phyloP scores from a whole-genome alignment of 1,140 invertebrate genomes.

The Drosophila setifemur region DNA sequence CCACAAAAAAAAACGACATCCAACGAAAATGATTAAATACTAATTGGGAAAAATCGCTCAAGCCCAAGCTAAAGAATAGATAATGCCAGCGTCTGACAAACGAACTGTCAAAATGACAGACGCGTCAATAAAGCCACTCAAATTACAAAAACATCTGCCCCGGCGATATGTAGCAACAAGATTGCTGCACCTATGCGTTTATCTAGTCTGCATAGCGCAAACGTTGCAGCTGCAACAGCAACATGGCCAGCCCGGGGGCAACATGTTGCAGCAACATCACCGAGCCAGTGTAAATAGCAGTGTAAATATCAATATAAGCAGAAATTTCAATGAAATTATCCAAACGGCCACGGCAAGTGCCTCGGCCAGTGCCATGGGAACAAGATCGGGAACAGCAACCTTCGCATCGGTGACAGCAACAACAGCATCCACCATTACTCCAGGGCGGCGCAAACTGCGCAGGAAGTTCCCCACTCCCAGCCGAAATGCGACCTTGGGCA shows the following conservation, averaged over 20 bases:
- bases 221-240: slow-evolving; percentile 55
- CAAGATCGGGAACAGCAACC: slow-evolving; percentile 20
- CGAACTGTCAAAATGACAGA: slow-evolving; percentile 79
- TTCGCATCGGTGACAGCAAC: slow-evolving; percentile 27
- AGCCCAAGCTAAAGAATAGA: slow-evolving; percentile 10
- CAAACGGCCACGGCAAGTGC: slow-evolving; percentile 60
- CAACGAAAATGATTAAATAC: slow-evolving; percentile 40
- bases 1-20: not conserved
- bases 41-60: slow-evolving; percentile 37
- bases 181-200: slow-evolving; percentile 66
- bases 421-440: slow-evolving; percentile 40
- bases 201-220: slow-evolving; percentile 67
- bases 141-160: slow-evolving; percentile 27
- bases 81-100: slow-evolving; percentile 68
- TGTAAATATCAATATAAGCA: slow-evolving; percentile 80
- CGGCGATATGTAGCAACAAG: slow-evolving; percentile 8
- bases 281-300: slow-evolving; percentile 80
- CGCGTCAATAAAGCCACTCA: slow-evolving; percentile 48
- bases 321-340: slow-evolving; percentile 79
- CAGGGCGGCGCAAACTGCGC: slow-evolving; percentile 55
- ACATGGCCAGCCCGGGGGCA: slow-evolving; percentile 59
- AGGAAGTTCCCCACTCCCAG: slow-evolving; percentile 49
- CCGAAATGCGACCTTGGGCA: slow-evolving; percentile 37
- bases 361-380: slow-evolving; percentile 21
- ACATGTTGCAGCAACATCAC: slow-evolving; percentile 70